A percentile compares a stretch with the other conserved stretches of the same genome.
Evolutionary conservation across 2,797 vertebrate species (phyloP).

Genomic region (Anguilla megastoma): DNA sequence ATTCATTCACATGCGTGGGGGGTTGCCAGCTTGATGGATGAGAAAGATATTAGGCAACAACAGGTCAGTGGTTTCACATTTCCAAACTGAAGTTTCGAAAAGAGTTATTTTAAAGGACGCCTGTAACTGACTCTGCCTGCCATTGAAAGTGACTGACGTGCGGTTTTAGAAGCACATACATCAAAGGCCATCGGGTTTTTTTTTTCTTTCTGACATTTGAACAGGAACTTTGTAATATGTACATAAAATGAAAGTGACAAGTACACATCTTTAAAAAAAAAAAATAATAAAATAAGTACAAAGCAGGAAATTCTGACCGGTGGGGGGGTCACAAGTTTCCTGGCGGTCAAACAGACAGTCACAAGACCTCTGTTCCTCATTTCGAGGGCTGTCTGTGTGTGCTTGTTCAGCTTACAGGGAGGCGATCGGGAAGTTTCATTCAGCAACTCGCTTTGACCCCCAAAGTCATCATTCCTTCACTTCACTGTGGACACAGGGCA

Average conservation of each 20-base stretch:
- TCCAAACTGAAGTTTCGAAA: not conserved
- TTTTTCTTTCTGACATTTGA: not conserved
- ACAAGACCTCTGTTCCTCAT: not conserved
- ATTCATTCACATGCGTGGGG: not conserved
- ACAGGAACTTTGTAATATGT: not conserved
- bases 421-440: not conserved
- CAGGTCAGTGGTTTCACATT: not conserved
- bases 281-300: not conserved
- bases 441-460: not conserved
- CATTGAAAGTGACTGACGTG: not conserved
- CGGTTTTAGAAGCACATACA: not conserved
- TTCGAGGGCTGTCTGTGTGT: not conserved
- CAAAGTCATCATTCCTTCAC: not conserved
- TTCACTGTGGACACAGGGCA: not conserved
- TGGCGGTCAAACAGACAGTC: not conserved
- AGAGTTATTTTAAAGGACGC: not conserved
- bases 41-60: not conserved
- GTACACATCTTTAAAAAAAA: not conserved
- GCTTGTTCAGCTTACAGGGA: not conserved
- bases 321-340: constrained; percentile 28
- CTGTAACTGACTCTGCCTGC: not conserved
- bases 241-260: constrained; percentile 1
- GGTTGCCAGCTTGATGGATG: not conserved
- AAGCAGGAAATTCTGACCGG: constrained; percentile 11
- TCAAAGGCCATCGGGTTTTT: not conserved